These are phyloP conservation scores for Epizoanthus rinbou DNA, from an alignment of 92 coral and sea anemone genomes.

Conservation along the genomic window DNA sequence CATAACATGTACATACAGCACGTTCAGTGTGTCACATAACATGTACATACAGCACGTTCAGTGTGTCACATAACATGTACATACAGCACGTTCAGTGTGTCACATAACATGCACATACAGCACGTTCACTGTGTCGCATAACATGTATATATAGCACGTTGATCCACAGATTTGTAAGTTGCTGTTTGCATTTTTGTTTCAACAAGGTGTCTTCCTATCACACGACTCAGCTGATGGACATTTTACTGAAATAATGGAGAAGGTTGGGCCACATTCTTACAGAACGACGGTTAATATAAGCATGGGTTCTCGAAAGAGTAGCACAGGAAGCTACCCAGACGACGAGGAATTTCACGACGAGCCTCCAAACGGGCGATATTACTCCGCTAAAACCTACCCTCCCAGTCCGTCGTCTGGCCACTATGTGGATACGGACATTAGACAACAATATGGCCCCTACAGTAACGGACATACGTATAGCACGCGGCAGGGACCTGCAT, in stretches of 20 bases:
- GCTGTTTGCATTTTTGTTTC: too few species aligned
- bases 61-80: too few species aligned
- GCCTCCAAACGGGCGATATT: conserved; percentile 47
- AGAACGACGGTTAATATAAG: conserved; percentile 47
- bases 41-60: too few species aligned
- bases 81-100: too few species aligned
- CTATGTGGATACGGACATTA: conserved; percentile 6
- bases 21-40: too few species aligned
- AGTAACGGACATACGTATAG: conserved; percentile 55
- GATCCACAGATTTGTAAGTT: too few species aligned
- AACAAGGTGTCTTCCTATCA: conserved; percentile 28
- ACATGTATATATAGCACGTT: too few species aligned
- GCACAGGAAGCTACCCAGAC: conserved; percentile 37
- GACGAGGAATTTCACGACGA: conserved; percentile 61
- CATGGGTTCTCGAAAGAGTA: conserved; percentile 46
- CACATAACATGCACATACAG: too few species aligned
- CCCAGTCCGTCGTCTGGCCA: conserved; percentile 76
- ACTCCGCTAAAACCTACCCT: conserved; percentile 47
- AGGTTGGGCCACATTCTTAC: conserved; percentile 40
- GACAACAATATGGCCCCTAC: conserved; percentile 57
- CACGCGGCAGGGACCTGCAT: conserved; percentile 73
- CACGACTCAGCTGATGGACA: conserved; percentile 32
- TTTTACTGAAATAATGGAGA: conserved; percentile 41
- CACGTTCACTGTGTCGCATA: too few species aligned
- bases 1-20: too few species aligned